phyloP scores from a whole-genome alignment of 2,888 invertebrate species.

The Nezara viridula region DNA sequence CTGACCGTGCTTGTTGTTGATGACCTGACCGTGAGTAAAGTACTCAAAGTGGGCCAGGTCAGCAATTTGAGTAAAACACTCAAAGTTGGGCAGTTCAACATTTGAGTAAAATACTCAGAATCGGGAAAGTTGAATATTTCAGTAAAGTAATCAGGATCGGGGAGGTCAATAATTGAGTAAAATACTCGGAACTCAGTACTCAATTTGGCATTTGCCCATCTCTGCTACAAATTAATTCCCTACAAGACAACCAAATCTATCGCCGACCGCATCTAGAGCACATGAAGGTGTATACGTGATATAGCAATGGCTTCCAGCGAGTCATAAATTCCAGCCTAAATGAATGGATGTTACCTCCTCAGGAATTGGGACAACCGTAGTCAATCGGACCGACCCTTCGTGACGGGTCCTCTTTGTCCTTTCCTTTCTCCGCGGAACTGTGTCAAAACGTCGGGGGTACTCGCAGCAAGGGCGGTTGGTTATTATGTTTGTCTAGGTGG shows the following conservation, averaged over 20 bases:
- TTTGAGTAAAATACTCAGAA: too few species aligned
- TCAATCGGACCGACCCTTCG: not conserved
- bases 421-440: not conserved
- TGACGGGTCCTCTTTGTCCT: not conserved
- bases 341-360: not conserved
- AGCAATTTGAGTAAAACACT: too few species aligned
- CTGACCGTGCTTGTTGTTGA: too few species aligned
- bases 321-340: conserved; percentile 4
- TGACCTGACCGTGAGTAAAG: too few species aligned
- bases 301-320: not conserved
- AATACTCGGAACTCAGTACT: too few species aligned
- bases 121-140: too few species aligned
- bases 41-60: too few species aligned
- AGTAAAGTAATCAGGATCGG: too few species aligned
- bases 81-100: too few species aligned
- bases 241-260: not conserved
- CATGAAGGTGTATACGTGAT: not conserved
- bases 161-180: too few species aligned
- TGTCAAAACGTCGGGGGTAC: not conserved
- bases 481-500: not conserved
- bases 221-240: not conserved
- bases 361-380: not conserved
- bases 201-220: too few species aligned
- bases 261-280: not conserved
- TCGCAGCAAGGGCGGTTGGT: not conserved